Evolutionary conservation across 1,140 invertebrate species (phyloP).

Genomic region (Charaxes varanes): DNA sequence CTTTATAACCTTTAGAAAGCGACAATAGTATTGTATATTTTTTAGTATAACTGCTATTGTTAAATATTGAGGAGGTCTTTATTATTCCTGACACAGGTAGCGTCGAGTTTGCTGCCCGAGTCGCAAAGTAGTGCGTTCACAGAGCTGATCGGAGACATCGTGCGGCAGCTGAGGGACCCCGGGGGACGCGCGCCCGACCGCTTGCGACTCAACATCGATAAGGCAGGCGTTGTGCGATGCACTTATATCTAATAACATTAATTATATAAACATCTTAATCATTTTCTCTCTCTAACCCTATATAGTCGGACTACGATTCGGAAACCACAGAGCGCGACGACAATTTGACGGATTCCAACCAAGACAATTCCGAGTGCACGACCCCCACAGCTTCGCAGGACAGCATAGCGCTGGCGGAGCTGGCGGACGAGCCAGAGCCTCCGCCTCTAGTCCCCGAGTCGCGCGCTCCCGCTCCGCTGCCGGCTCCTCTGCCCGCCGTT

Average conservation of each 20-base stretch:
- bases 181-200: slow-evolving; percentile 43
- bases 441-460: slow-evolving; percentile 16
- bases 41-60: too few relatives aligned
- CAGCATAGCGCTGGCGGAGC: slow-evolving; percentile 54
- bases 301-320: slow-evolving; percentile 64
- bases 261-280: too few relatives aligned
- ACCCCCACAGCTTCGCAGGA: slow-evolving; percentile 68
- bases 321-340: slow-evolving; percentile 70
- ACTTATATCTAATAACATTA: too few relatives aligned
- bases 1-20: too few relatives aligned
- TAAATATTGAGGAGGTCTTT: too few relatives aligned
- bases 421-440: slow-evolving; percentile 48
- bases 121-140: slow-evolving; percentile 87
- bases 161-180: slow-evolving; percentile 87
- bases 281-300: not conserved
- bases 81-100: too few relatives aligned
- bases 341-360: slow-evolving; percentile 71
- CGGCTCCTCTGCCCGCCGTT: slow-evolving; percentile 14
- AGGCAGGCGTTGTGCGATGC: slow-evolving; percentile 43
- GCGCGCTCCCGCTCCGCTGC: slow-evolving; percentile 34
- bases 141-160: slow-evolving; percentile 89
- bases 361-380: slow-evolving; percentile 72
- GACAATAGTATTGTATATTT: too few relatives aligned
- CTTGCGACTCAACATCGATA: slow-evolving; percentile 59
- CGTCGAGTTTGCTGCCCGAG: slow-evolving; percentile 87